Base-by-base conservation (phyloP, 2,113 vertebrate species). In the Paracanthobrama guichenoti region DNA sequence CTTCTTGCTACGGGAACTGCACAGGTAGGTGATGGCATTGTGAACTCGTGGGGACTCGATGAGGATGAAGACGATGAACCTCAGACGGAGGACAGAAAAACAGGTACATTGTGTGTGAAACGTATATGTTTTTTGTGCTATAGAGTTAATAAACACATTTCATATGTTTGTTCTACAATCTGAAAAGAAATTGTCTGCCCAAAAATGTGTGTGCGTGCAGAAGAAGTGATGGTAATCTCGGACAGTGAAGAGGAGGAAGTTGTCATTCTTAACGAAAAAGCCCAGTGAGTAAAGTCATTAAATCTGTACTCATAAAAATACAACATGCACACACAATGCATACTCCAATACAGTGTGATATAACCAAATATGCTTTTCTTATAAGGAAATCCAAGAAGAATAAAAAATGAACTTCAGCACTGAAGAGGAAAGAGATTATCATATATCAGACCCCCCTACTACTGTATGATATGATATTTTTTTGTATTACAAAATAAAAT, bases 171-270 rank as follows among this genome's bases (percentile, higher is more conserved):
- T 67, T 39, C 12, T 18, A 22, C 20, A 55, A 55, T 55, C 53
- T 53, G 5, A 53, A 4, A 77, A 39, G 42, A 44, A 55, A 55
- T 8, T 2, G 6, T 20, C 18, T 55, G 18, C 18, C 18, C 18
- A 22, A 55, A 55, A 55, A 55, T 50, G 9, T 78, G 2, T 31
- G 9, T 39, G 31, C 7, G 50, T 88, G 7, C 57, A 97, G 96
- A 83, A 89, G 94, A 96, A n/a, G 92, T 96, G 55, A 94, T 97
- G 31, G 90, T 97, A 3, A 90, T 99, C 83, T 97, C 97, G 0
- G 97, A 98, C 89, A 99, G 95, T 2, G 98, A 99, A 89, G 98
- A 99, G 79, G 98, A 99, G 72, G 97, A 98, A 13, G 96, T 97
- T 71, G 89, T 99, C 81, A 95, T 99, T 87, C 92, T 99, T 78